Evolutionary conservation across 2,797 vertebrate species (phyloP), one percentile per base, ranked within the genome.

Genomic region (Hephaestus fuliginosus): DNA sequence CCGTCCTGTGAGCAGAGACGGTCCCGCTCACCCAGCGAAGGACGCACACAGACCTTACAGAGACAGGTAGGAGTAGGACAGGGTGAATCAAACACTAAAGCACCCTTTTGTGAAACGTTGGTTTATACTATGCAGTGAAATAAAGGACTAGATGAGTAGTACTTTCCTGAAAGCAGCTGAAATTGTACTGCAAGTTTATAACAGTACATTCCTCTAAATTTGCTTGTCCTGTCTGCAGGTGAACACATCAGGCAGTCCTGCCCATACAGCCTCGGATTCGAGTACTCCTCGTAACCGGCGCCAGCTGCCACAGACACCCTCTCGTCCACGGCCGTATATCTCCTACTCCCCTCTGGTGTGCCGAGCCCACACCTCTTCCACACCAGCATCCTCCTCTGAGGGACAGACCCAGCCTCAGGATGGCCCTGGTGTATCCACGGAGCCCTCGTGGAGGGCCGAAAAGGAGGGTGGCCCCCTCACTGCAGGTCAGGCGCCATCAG

Each of bases 231-330:
- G 9, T 76, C 12, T 68, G 51, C 89, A 99, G 98, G 95, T 92
- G 73, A 96, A 96, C 2, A 86, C 95, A 11, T 96, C 97, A 49
- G 96, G 94, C 87, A 98, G 97, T 86, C 97, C 97, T 25, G 96
- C 96, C 81, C 96, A 96, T 22, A 96, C 97, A 36, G 80, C 95
- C 78, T 96, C 97, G 33, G 98, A 98, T 85, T 96, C 95, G 87
- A 92, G 96, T 83, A 98, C 97, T 1, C 97, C 98, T 77, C 96
- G 97, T 55, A 96, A 97, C 73, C 96, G 97, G 5, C 97, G 98
- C 57, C 98, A 99, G 93, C 96, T 99, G 55, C 98, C 98, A 0
- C 97, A 97, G 1, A 97, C 99, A 1, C 98, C 98, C 0, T 96
- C 97, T 30, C 97, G 97, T 73, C 97, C 98, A 0, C 96, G 98